Base-by-base conservation (phyloP, 1,140 invertebrate genomes). In the Danaus plexippus region DNA sequence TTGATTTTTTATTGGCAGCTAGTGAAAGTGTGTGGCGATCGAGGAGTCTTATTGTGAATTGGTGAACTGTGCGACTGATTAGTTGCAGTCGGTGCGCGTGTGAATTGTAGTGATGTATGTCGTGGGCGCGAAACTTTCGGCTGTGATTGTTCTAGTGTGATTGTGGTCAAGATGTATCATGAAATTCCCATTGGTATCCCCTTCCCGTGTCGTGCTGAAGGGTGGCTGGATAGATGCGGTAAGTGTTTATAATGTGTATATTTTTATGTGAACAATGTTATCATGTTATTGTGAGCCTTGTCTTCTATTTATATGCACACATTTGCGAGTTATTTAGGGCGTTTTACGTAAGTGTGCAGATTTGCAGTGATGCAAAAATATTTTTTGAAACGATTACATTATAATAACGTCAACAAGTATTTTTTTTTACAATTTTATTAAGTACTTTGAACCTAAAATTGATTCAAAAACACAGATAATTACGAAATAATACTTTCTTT, bases 191-290 rank as follows among this genome's bases (percentile, higher is more conserved):
- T 75, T 54, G 69, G 80, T 63, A 85, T 87, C 47, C 67, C 70
- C 44, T 92, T 90, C 75, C 92, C 92, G 47, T 92, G 90, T 74
- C 85, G 92, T 40, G 90, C 91, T 32, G 92, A 93, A 85, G 92
- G 92, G 64, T 93, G 92, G 91, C 77, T 93, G 53, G 90, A 92
- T 77, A 88, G 91, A 85, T 91, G 90, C 73, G 91, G 92, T 92
- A 77, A 90, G 90, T 88, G n/a, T 12, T 32, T 53, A 40, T 46
- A 1, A 15, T 50, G 32, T 46, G 7, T 45, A n/a, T 13, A 45
- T 41, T 2, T 44, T 40, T 49, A 57, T 50, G 53, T 44, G 15
- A 47, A 52, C 44, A 52, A 54, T 44, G 49, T 22, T 43, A 32
- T 32, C 22, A 32, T 32, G 22, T 32, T 32, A 32, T 32, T 32